Base-by-base conservation (phyloP, 35 echinoderm and acorn worm species). In the Amphiura filiformis region DNA sequence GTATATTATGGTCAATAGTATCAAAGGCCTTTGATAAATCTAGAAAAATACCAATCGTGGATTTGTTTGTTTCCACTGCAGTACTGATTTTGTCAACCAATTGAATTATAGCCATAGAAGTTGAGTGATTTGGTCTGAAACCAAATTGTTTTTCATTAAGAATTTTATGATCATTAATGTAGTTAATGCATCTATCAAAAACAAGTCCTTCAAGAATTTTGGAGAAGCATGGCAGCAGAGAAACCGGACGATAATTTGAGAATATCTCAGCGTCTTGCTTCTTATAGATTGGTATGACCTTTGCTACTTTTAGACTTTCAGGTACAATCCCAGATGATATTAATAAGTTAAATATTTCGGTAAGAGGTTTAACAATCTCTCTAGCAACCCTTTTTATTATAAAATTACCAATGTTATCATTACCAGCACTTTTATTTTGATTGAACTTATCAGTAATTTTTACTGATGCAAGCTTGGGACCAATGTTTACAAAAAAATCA, bases 191-290 rank as follows among this genome's bases (percentile, higher is more conserved):
- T 34, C 30, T 22, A 23, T 61, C 31, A 32, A 23, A 32, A 22
- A 79, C 32, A 9, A 79, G 17, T 13, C 65, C 26, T 42, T 89
- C 78, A 31, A 81, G 31, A n/a, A 61, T 0, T 64, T 89, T 81
- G 35, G 23, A 30, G 39, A 81, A 80, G n/a, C 44, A 80, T 89
- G 87, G 78, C 23, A 89, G 37, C 22, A 89, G 40, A 34, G 87
- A 89, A 34, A 81, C 56, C 13, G 87, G 87, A 39, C 87, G 78
- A 78, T 81, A 89, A 37, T 83, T 89, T 36, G 42, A 82, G 34
- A 89, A 23, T 81, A 81, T 38, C 75, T 89, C 57, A 31, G 88
- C 17, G 39, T 82, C 56, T 36, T 39, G 79, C 26, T 75, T 39
- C 81, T n/a, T n/a, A n/a, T n/a, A n/a, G n/a, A n/a, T n/a, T n/a